These are phyloP conservation scores for Philotrypesis tridentata DNA, from an alignment of 1,140 invertebrate species.

Conservation along the genomic window DNA sequence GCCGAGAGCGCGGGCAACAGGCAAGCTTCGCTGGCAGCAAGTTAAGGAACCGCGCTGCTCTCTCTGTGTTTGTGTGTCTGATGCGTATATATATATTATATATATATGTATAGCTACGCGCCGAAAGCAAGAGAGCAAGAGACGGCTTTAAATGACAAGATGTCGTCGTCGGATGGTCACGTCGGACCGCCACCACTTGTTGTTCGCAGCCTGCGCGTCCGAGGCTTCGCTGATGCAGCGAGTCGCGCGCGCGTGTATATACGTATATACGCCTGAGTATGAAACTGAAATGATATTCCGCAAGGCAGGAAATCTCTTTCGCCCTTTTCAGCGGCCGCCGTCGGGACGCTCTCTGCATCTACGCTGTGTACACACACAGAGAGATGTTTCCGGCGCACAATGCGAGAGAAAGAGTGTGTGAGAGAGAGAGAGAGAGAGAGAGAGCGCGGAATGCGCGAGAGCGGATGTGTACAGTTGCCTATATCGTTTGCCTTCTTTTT, in stretches of 20 bases:
- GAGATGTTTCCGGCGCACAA: neutral
- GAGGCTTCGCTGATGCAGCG: neutral
- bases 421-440: too few species aligned
- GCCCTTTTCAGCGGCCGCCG: neutral
- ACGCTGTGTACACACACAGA: neutral
- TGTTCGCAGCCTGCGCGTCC: constrained; percentile 37
- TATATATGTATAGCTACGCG: neutral
- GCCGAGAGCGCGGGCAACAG: neutral
- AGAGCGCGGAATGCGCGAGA: too few species aligned
- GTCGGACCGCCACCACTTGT: constrained; percentile 45
- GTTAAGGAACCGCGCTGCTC: neutral
- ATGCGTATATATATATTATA: neutral
- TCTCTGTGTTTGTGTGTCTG: neutral
- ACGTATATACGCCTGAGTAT: too few species aligned
- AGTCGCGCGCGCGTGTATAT: neutral
- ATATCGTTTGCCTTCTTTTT: too few species aligned
- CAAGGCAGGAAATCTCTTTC: constrained; percentile 16
- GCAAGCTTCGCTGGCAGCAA: neutral
- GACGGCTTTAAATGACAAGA: constrained; percentile 13
- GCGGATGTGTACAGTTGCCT: too few species aligned
- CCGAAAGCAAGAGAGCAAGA: neutral
- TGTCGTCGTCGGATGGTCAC: neutral
- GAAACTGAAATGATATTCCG: constrained; percentile 29
- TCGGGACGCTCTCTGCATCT: too few species aligned
- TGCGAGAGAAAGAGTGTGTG: too few species aligned